Evolutionary conservation across 2,888 invertebrate species (phyloP).

Genomic region (Agriopis leucophaearia): DNA sequence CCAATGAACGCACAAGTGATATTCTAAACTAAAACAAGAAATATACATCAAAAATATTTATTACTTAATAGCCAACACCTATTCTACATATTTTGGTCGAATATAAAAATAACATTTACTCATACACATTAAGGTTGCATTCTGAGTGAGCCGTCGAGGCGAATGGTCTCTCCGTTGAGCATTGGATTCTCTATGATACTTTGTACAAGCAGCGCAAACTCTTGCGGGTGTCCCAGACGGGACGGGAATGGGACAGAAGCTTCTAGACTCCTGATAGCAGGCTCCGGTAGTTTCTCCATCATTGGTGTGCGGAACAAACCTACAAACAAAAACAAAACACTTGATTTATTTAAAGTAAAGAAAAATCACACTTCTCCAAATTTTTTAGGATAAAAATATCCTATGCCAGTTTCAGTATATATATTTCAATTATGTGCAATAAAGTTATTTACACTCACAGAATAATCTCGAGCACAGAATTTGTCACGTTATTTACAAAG

Average conservation of each 20-base stretch:
- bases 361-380: no score
- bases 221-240: slow-evolving; percentile 83
- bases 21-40: slow-evolving; percentile 31
- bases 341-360: no score
- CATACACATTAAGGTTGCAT: slow-evolving; percentile 78
- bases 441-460: no score
- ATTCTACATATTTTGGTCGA: slow-evolving; percentile 7
- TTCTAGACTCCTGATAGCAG: slow-evolving; percentile 79
- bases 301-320: slow-evolving; percentile 87
- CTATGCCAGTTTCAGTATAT: no score
- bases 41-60: slow-evolving; percentile 24
- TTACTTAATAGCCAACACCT: slow-evolving; percentile 9
- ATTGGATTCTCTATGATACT: slow-evolving; percentile 85
- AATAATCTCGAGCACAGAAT: no score
- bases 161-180: slow-evolving; percentile 87
- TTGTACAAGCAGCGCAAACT: slow-evolving; percentile 84
- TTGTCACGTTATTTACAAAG: no score
- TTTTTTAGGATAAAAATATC: no score
- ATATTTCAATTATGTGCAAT: no score
- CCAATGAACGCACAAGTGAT: background rate
- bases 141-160: slow-evolving; percentile 86
- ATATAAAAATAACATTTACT: slow-evolving; percentile 21
- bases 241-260: slow-evolving; percentile 84
- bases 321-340: slow-evolving; percentile 45
- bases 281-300: slow-evolving; percentile 78